Base-by-base conservation (phyloP, 2,797 vertebrate species). In the Melanogrammus aeglefinus region DNA sequence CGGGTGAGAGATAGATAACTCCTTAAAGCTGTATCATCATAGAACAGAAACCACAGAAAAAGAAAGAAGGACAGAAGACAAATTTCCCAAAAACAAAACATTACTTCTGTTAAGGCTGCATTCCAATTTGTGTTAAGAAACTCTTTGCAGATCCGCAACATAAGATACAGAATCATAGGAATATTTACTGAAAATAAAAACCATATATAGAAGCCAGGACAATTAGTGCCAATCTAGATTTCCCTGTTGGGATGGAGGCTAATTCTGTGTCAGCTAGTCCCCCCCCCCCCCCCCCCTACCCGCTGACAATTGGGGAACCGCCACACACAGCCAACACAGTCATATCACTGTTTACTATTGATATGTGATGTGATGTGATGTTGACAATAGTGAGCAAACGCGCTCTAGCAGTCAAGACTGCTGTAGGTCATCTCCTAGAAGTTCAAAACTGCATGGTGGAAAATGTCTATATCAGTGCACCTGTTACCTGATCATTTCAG, bases 151-250 rank as follows among this genome's bases (percentile, higher is more conserved):
- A 77, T 82, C 72, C 36, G 33, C 75, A 63, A 70, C 72, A 79
- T 75, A 24, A 69, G 63, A 69, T 10, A 63, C 8, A 63, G 63
- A 27, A 27, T 27, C 63, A 66, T n/a, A 66, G n/a, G n/a, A n/a
- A 27, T 27, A 6, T 27, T 69, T 24, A 69, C 21, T 63, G 3
- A 63, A 63, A 63, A 27, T 18, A 33, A 78, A 72, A 63, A 69
- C 66, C 78, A 82, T 84, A 88, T 78, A 75, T n/a, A n/a, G n/a
- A 78, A 84, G 73, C 82, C 74, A 82, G 16, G 82, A 79, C 73
- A 83, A 76, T 88, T 84, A 82, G 16, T 69, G 66, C 74, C 33
- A 81, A 78, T 80, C 82, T 76, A 69, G n/a, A 69, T 69, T 69
- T 69, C 63, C 63, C 63, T 69, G 63, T 69, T 69, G 63, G 24